phyloP scores from a whole-genome alignment of 2,113 vertebrate species.

The Burhinus oedicnemus region DNA sequence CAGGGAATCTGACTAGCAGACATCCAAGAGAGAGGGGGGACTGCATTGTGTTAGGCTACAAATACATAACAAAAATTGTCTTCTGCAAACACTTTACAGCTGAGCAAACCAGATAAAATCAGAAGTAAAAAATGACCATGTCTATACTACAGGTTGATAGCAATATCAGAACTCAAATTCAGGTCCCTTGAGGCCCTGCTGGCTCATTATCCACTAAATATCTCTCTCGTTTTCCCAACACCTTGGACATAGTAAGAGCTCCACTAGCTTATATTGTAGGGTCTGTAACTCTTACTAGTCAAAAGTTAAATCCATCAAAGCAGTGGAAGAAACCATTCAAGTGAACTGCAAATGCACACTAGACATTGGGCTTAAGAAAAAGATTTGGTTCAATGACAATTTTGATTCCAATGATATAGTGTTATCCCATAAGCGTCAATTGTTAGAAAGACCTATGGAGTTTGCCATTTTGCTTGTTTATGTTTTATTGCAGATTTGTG shows the following conservation, averaged over 20 bases:
- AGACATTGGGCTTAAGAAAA: not conserved
- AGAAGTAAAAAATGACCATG: not conserved
- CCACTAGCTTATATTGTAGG: not conserved
- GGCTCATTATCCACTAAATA: not conserved
- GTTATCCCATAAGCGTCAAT: not conserved
- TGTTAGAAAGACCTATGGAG: not conserved
- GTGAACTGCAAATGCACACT: not conserved
- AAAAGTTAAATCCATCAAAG: not conserved
- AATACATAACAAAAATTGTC: not conserved
- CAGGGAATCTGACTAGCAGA: not conserved
- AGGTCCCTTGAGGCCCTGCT: not conserved
- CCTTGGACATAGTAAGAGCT: not conserved
- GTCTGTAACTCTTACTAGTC: not conserved
- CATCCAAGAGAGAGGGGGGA: not conserved
- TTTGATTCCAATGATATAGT: accelerated
- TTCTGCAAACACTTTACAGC: not conserved
- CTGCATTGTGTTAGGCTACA: not conserved
- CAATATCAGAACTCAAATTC: not conserved
- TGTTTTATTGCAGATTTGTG: not conserved
- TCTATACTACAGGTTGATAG: not conserved
- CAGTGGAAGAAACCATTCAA: not conserved
- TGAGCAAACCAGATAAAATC: not conserved
- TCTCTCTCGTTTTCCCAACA: not conserved
- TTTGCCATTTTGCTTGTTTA: not conserved
- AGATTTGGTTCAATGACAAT: not conserved